Conservation (phyloP, 2,888 invertebrate genomes). For the Eucriotettix oculatus region DNA sequence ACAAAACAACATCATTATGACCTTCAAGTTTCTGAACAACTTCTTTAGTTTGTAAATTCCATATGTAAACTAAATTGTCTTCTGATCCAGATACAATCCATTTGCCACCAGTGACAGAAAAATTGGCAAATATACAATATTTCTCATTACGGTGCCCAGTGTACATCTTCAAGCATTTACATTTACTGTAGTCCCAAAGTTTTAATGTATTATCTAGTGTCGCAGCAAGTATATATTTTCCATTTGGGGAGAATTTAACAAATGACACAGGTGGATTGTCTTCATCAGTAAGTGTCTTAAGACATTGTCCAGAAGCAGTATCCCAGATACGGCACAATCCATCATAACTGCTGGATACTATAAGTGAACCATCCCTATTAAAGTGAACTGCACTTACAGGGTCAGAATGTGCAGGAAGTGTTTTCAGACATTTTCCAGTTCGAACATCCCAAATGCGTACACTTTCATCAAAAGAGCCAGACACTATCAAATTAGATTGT, state of each 20-base stretch:
- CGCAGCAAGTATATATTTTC: conserved; percentile 96
- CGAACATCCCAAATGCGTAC: conserved; percentile 98
- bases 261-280: conserved; percentile 99
- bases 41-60: conserved; percentile 99
- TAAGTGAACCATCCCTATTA: conserved; percentile 94
- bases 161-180: conserved; percentile 95
- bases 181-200: conserved; percentile 98
- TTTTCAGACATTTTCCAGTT: conserved; percentile 95
- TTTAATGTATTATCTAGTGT: conserved; percentile 97
- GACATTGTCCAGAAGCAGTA: conserved; percentile 94
- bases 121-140: conserved; percentile 99
- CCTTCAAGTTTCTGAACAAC: conserved; percentile 95
- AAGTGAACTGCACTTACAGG: conserved; percentile 99
- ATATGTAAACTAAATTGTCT: conserved; percentile 96
- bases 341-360: conserved; percentile 97
- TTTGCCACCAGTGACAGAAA: conserved; percentile 99
- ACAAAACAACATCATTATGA: conserved; percentile 86
- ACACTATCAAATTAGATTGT: conserved; percentile 96
- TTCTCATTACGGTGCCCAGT: conserved; percentile 98
- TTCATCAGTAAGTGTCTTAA: conserved; percentile 97
- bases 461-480: conserved; percentile 98
- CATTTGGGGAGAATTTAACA: conserved; percentile 99
- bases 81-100: conserved; percentile 99
- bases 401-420: conserved; percentile 96
- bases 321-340: conserved; percentile 99